Percentiles rank a stretch among this genome's conserved stretches.
These are phyloP conservation scores for Sparidentex hasta DNA, from an alignment of 2,797 vertebrate species.

Conservation along the genomic window DNA sequence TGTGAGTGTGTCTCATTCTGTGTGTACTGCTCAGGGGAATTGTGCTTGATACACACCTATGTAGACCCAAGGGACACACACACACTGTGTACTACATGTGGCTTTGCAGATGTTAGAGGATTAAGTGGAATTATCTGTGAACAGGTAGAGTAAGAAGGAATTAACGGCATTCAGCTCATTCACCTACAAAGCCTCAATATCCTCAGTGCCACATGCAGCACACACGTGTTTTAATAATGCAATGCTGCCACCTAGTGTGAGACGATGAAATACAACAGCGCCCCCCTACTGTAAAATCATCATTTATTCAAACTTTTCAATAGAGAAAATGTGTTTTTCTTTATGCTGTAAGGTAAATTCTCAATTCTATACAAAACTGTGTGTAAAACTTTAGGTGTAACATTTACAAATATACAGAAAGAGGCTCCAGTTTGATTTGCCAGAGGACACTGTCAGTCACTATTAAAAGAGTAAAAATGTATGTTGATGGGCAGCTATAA, in stretches of 20 bases:
- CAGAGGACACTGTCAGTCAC: constrained; percentile 47
- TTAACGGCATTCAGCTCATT: constrained; percentile 54
- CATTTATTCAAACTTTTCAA: constrained; percentile 81
- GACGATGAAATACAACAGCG: background rate
- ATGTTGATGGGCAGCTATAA: constrained; percentile 66
- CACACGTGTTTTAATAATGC: constrained; percentile 16
- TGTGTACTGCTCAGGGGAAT: constrained; percentile 39
- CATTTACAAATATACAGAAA: constrained; percentile 99
- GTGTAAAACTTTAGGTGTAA: constrained; percentile 95
- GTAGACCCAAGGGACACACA: constrained; percentile 27
- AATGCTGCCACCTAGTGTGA: constrained; percentile 72
- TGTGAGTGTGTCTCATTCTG: constrained; percentile 35
- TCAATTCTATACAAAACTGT: constrained; percentile 97
- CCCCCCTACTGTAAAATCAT: constrained; percentile 70
- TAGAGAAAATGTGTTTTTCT: constrained; percentile 83
- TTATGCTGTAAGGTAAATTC: constrained; percentile 93
- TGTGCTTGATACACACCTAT: constrained; percentile 21
- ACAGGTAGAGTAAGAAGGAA: constrained; percentile 48
- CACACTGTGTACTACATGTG: constrained; percentile 34
- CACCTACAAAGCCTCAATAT: constrained; percentile 10
- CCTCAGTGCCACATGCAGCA: background rate
- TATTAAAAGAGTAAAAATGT: constrained; percentile 68
- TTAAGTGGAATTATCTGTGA: constrained; percentile 49
- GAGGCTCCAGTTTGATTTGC: constrained; percentile 82
- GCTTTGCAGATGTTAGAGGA: constrained; percentile 61